phyloP scores from a whole-genome alignment of 2,888 invertebrate genomes.

The Trachelus stipa region DNA sequence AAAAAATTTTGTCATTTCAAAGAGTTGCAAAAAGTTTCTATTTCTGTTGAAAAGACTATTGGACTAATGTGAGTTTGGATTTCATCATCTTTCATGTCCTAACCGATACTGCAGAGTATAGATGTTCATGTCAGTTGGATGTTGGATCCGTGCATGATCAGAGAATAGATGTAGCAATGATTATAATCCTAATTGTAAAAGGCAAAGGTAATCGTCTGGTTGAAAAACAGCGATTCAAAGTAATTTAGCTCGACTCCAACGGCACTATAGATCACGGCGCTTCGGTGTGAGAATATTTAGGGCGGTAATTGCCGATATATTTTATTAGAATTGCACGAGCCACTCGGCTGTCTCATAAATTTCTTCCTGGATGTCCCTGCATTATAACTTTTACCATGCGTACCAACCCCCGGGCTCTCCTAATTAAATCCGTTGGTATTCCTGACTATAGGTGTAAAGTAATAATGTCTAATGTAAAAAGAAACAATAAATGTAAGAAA shows the following conservation, averaged over 20 bases:
- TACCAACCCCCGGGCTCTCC: constrained; percentile 39
- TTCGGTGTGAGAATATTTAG: constrained; percentile 64
- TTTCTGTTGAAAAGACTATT: neutral
- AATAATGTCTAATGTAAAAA: neutral
- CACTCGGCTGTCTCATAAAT: constrained; percentile 58
- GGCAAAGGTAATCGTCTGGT: constrained; percentile 27
- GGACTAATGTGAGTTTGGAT: neutral
- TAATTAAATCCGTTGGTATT: constrained; percentile 53
- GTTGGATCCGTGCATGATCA: neutral
- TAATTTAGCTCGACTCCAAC: constrained; percentile 53
- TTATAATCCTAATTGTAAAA: neutral
- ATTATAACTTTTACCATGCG: constrained; percentile 47
- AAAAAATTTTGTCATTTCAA: constrained; percentile 1
- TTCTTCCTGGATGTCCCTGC: constrained; percentile 60
- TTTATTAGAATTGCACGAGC: constrained; percentile 59
- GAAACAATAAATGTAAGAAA: neutral
- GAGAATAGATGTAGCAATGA: neutral
- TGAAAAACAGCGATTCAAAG: constrained; percentile 63
- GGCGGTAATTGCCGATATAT: constrained; percentile 65
- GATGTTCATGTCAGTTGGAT: neutral
- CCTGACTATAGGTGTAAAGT: neutral
- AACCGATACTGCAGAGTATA: neutral
- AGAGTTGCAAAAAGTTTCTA: neutral
- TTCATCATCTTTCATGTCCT: neutral
- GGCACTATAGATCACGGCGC: constrained; percentile 59